Percentiles rank a stretch among this genome's conserved stretches.
Conservation (phyloP, 2,888 invertebrate genomes). For the Tenthredo notha region DNA sequence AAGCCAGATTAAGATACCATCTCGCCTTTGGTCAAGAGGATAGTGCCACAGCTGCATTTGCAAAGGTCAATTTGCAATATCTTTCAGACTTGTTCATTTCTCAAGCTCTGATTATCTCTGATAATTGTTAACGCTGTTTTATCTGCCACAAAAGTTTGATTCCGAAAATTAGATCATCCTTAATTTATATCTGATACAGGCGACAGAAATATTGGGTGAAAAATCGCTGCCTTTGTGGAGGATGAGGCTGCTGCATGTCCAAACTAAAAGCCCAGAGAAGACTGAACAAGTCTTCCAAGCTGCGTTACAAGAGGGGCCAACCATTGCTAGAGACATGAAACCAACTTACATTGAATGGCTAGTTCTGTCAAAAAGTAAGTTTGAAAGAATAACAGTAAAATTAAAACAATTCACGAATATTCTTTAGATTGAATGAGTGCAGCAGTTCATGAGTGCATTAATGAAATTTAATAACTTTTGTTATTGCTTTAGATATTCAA, state of each 20-base stretch:
- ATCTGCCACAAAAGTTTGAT: no score
- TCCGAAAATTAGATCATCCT: background rate
- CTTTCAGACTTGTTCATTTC: background rate
- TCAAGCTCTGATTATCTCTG: background rate
- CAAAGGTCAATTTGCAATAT: constrained; percentile 67
- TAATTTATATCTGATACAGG: constrained; percentile 61
- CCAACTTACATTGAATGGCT: constrained; percentile 83
- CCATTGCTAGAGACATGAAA: constrained; percentile 80
- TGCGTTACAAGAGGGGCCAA: constrained; percentile 79
- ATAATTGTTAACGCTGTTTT: background rate
- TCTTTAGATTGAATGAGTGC: background rate
- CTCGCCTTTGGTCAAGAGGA: constrained; percentile 77
- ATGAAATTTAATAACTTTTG: background rate
- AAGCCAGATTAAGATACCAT: constrained; percentile 78
- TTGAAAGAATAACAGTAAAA: background rate
- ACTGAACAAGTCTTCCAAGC: constrained; percentile 77
- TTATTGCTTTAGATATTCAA: constrained; percentile 77
- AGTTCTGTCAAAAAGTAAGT: constrained; percentile 76
- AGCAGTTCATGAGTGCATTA: background rate
- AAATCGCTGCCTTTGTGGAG: constrained; percentile 79
- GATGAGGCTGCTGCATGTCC: constrained; percentile 75
- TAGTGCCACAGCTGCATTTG: constrained; percentile 77
- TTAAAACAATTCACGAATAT: background rate
- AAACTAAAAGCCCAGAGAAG: constrained; percentile 73
- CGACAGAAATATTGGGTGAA: constrained; percentile 73